Conservation (phyloP, 2,797 vertebrate genomes). For the Hippopotamyrus pictus region DNA sequence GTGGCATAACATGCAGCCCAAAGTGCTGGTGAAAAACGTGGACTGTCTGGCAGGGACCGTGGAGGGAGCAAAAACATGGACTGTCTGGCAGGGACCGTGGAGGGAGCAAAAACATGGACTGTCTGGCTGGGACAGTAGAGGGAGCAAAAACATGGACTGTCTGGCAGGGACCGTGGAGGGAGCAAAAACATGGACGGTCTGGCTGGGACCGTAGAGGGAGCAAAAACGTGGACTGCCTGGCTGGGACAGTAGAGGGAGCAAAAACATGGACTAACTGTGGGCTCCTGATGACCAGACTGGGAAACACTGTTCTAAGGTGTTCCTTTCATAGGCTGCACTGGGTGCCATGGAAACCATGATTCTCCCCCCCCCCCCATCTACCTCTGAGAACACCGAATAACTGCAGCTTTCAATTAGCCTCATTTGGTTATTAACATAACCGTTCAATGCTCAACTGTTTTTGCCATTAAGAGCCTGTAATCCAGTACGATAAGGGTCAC, state of each 20-base stretch:
- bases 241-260: background rate
- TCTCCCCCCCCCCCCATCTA: background rate
- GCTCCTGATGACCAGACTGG: background rate
- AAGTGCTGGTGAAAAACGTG: background rate
- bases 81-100: background rate
- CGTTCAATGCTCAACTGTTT: constrained; percentile 67
- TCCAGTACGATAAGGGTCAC: constrained; percentile 73
- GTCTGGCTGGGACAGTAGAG: background rate
- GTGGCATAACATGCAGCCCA: background rate
- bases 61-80: background rate
- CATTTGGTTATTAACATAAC: constrained; percentile 59
- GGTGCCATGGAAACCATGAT: background rate
- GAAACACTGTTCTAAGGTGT: background rate
- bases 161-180: background rate
- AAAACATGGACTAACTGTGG: background rate
- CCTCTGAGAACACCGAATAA: background rate
- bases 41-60: background rate
- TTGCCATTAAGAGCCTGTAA: constrained; percentile 65
- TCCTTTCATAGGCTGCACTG: background rate
- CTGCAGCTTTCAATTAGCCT: constrained; percentile 59
- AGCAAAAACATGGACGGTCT: background rate
- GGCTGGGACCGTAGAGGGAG: too few relatives aligned
- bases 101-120: too few relatives aligned
- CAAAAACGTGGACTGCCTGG: background rate
- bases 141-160: too few relatives aligned